Evolutionary conservation across 2,888 invertebrate genomes (phyloP).

Genomic region (Drosophila austrosaltans): DNA sequence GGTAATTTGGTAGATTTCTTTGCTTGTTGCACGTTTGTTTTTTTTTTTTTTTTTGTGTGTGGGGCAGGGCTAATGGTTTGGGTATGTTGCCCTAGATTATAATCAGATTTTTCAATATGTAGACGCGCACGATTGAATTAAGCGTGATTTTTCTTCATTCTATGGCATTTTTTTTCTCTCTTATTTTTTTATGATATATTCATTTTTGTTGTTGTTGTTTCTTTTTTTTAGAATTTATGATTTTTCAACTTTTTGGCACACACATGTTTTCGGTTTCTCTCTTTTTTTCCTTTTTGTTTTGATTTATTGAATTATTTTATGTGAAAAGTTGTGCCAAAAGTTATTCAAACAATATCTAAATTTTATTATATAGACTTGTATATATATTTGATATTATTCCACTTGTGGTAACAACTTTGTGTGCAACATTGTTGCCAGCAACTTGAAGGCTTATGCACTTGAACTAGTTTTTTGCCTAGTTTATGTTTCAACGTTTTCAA

Average conservation of each 20-base stretch:
- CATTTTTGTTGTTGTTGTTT: neutral
- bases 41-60: neutral
- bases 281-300: conserved; percentile 24
- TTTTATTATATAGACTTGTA: conserved; percentile 6
- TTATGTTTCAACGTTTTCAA: conserved; percentile 23
- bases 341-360: conserved; percentile 4
- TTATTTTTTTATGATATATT: conserved; percentile 5
- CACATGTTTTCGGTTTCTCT: conserved; percentile 1
- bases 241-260: conserved; percentile 6
- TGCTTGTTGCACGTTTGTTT: conserved; percentile 20
- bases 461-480: conserved; percentile 51
- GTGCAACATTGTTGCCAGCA: conserved; percentile 49
- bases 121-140: conserved; percentile 46
- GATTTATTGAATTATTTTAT: conserved; percentile 36
- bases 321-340: conserved; percentile 20
- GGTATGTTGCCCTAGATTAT: conserved; percentile 34
- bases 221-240: conserved; percentile 5
- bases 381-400: conserved; percentile 18
- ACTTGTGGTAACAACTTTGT: conserved; percentile 62
- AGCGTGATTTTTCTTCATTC: conserved; percentile 30
- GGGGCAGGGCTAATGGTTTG: conserved; percentile 28
- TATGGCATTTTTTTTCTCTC: conserved; percentile 2
- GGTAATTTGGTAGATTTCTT: conserved; percentile 52
- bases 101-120: conserved; percentile 52
- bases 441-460: conserved; percentile 55